Percentiles rank a stretch among this genome's conserved stretches.
phyloP scores from a whole-genome alignment of 2,888 invertebrate genomes.

The Drosophila austrosaltans region DNA sequence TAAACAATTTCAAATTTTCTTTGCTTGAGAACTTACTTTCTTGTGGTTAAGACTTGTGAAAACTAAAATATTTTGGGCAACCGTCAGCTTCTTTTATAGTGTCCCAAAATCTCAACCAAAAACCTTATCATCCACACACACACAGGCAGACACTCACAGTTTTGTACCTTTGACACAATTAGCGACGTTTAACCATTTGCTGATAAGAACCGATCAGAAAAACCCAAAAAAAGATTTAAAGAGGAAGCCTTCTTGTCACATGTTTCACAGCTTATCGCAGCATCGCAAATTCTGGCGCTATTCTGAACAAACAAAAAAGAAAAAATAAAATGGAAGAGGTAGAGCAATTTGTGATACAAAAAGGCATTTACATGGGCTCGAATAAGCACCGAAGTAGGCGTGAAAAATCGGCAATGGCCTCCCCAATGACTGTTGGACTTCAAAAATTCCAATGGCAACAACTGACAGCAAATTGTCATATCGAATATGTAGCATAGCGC shows the following conservation, averaged over 20 bases:
- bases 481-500: not conserved
- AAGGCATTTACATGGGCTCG: slow-evolving; percentile 50
- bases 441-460: slow-evolving; percentile 51
- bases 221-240: slow-evolving; percentile 19
- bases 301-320: slow-evolving; percentile 29
- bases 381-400: slow-evolving; percentile 57
- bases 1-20: not conserved
- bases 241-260: slow-evolving; percentile 63
- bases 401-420: slow-evolving; percentile 56
- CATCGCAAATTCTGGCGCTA: slow-evolving; percentile 15
- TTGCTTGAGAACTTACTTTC: slow-evolving; percentile 52
- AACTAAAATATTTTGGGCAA: slow-evolving; percentile 50
- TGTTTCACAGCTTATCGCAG: slow-evolving; percentile 39
- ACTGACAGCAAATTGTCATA: slow-evolving; percentile 60
- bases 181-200: slow-evolving; percentile 43
- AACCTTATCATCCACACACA: slow-evolving; percentile 47
- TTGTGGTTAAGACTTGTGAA: slow-evolving; percentile 36
- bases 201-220: slow-evolving; percentile 48
- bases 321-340: slow-evolving; percentile 20
- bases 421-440: slow-evolving; percentile 17
- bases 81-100: slow-evolving; percentile 57
- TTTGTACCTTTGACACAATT: slow-evolving; percentile 68
- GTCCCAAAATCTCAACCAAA: slow-evolving; percentile 11
- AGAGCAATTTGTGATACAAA: slow-evolving; percentile 51
- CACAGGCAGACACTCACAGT: not conserved